Evolutionary conservation across 2,797 vertebrate genomes (phyloP), one percentile per base, ranked within the genome.

Genomic region (Acanthornis magna): DNA sequence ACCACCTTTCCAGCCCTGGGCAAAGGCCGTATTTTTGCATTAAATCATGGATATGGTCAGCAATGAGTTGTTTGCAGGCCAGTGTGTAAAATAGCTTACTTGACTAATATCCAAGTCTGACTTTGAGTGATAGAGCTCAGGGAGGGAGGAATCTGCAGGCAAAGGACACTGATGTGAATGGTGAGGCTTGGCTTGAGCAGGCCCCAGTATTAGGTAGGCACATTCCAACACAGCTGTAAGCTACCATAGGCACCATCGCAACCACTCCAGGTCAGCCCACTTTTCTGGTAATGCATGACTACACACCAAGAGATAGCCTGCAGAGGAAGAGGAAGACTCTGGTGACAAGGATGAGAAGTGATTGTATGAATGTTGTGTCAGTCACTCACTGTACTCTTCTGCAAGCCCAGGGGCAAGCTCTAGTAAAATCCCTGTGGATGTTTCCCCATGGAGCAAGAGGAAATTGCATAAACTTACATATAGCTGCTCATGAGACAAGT

Each of bases 361-460:
- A 67, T 19, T 6, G 3, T 47, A 47, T 18, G 30, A 66, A 48
- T 21, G 18, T 16, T 55, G 11, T 79, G 11, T 85, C 78, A 55
- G 40, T 73, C 55, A 90, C 3, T 2, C 54, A 34, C 30, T 32
- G 63, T 60, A 48, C 55, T 73, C 27, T 88, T 77, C 65, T 83
- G 30, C 75, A 90, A 90, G 82, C 38, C 57, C 48, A 63, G 73
- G 32, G 54, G 48, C 55, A 85, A 91, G 17, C 20, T 48, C 34
- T 63, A 65, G 45, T 13, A 34, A 88, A 95, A 76, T 83, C 65
- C 32, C 65, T 38, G 30, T 65, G 65, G 38, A 89, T 90, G 17
- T 67, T 95, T 62, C 82, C 32, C 16, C n/a, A 53, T 36, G 38
- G 58, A 94, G 88, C 50, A 95, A 93, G 57, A 90, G 70, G 73